Conservation (phyloP, 2,113 vertebrate species). For the Trachemys scripta region DNA sequence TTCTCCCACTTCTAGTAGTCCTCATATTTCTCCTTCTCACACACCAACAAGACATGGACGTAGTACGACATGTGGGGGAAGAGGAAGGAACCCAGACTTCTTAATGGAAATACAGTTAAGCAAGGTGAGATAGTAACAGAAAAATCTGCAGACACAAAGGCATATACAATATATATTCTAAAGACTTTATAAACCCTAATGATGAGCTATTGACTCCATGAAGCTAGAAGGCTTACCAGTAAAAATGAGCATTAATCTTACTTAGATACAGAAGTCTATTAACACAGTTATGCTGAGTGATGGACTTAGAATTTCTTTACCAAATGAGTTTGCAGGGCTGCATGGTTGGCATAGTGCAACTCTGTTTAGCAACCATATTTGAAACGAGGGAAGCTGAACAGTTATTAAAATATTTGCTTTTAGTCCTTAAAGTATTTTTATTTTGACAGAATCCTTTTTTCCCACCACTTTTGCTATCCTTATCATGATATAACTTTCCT, state of each 20-base stretch:
- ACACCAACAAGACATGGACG: conserved; percentile 89
- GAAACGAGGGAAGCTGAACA: background rate
- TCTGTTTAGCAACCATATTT: background rate
- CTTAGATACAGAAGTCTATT: background rate
- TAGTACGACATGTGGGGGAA: conserved; percentile 83
- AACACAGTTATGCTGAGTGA: background rate
- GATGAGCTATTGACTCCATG: background rate
- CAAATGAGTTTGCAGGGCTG: background rate
- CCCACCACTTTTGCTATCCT: background rate
- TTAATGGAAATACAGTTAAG: conserved; percentile 98
- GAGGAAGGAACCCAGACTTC: conserved; percentile 92
- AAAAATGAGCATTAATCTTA: background rate
- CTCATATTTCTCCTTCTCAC: conserved; percentile 94
- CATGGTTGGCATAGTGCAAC: background rate
- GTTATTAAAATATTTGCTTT: background rate
- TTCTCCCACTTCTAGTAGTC: conserved; percentile 78
- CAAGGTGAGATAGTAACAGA: conserved; percentile 84
- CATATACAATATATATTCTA: background rate
- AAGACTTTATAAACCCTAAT: background rate
- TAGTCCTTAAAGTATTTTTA: background rate
- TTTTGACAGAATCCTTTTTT: background rate
- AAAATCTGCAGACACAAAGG: background rate
- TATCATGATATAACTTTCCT: background rate
- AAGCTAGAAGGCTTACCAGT: background rate
- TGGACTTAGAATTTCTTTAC: background rate